Evolutionary conservation across 2,113 vertebrate genomes (phyloP), one percentile per base, ranked within the genome.

Genomic region (Natator depressus): DNA sequence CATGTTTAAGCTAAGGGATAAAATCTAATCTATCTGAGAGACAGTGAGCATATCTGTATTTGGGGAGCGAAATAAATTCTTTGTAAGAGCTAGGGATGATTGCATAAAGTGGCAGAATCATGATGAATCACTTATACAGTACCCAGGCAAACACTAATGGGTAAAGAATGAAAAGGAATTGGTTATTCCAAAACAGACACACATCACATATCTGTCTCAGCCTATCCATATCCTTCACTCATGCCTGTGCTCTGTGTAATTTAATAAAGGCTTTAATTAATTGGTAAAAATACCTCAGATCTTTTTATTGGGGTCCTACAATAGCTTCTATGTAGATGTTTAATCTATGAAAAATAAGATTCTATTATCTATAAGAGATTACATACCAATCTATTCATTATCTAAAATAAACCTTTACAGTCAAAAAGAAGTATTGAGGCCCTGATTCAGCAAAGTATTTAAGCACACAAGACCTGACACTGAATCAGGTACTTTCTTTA

Each of bases 161-260:
- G 88, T 11, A 94, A 95, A 81, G 55, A 91, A 85, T 7, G 19
- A 72, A 31, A 82, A 91, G 29, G 38, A 84, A 96, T 94, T 72
- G 53, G 19, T 53, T 94, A 54, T 35, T 93, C 76, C 10, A 80
- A 38, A 55, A 82, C 0, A 91, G 82, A 94, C 88, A 79, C 19
- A 72, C 53, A 75, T 14, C 82, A 81, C 54, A 69, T 27, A 84
- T 51, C 53, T 2, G 42, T 85, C 87, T 91, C 51, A 91, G 31
- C 10, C 38, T 46, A 78, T 27, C 47, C 12, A 47, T 27, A 78
- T 27, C 10, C 42, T 14, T 47, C 42, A 14, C 20, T 47, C 42
- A 78, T 6, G 25, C 11, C 42, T 27, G 38, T 78, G 42, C 25
- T 78, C 42, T 29, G 25, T 47, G 12, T 78, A 42, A 47, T 78